A percentile compares a stretch with the other conserved stretches of the same genome.
These are phyloP conservation scores for Dendrolimus pini DNA, from an alignment of 2,888 invertebrate species.

Conservation along the genomic window DNA sequence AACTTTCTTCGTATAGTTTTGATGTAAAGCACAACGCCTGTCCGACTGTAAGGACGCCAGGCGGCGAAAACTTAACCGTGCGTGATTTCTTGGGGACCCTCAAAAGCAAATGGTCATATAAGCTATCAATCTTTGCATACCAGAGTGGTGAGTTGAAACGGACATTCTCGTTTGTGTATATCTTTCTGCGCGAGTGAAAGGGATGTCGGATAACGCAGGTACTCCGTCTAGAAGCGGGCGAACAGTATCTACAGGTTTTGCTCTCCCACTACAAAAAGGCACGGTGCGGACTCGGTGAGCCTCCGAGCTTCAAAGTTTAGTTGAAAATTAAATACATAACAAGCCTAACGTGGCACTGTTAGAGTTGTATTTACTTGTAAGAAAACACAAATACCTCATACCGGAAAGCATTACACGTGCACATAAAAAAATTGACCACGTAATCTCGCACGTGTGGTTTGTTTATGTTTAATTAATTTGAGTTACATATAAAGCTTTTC, in stretches of 20 bases:
- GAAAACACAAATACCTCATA: neutral
- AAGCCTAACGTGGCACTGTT: conserved; percentile 7
- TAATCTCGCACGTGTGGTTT: no score
- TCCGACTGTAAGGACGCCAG: conserved; percentile 67
- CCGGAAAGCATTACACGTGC: neutral
- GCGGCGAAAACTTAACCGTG: conserved; percentile 73
- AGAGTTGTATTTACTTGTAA: neutral
- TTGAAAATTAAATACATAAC: conserved; percentile 41
- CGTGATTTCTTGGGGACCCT: conserved; percentile 73
- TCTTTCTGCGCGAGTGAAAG: conserved; percentile 48
- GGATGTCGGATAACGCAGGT: conserved; percentile 59
- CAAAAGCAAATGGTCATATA: conserved; percentile 76
- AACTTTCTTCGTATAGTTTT: conserved; percentile 37
- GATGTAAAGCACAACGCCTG: conserved; percentile 47
- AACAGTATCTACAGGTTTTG: conserved; percentile 75
- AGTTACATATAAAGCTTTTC: no score
- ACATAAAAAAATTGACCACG: neutral
- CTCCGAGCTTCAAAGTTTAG: conserved; percentile 66
- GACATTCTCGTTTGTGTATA: conserved; percentile 39
- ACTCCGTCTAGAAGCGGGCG: conserved; percentile 63
- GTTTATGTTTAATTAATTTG: no score
- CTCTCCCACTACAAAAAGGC: conserved; percentile 73
- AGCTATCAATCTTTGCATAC: conserved; percentile 77
- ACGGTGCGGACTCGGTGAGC: conserved; percentile 60
- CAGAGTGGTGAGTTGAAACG: conserved; percentile 69